These are phyloP conservation scores for Hydrozoanthus tunicans DNA, from an alignment of 64 coral and sea anemone species.

Conservation along the genomic window DNA sequence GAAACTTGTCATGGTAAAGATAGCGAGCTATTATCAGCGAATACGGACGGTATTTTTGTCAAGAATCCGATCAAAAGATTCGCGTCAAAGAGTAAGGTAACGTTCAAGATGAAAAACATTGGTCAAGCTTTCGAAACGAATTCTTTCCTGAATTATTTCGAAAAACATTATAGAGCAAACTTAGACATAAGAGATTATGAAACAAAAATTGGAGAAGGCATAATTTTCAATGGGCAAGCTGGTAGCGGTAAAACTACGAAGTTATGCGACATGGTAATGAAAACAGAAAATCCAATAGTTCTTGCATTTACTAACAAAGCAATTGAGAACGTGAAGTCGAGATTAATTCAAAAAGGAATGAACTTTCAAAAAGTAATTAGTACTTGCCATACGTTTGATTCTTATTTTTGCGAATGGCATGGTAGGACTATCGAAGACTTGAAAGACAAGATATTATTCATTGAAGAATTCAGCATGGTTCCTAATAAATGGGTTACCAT, in stretches of 20 bases:
- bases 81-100: too few species aligned
- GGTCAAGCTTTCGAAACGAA: too few species aligned
- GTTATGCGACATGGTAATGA: not conserved
- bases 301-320: not conserved
- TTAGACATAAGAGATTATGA: not conserved
- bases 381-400: not conserved
- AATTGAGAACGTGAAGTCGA: not conserved
- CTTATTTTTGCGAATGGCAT: too few species aligned
- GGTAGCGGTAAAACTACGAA: not conserved
- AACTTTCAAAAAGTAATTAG: not conserved
- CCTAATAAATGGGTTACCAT: not conserved
- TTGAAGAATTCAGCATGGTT: not conserved
- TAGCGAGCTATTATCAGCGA: too few species aligned
- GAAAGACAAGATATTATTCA: not conserved
- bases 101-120: too few species aligned
- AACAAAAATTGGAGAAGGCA: not conserved
- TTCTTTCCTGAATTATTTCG: not conserved
- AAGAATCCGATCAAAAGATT: too few species aligned
- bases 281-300: not conserved
- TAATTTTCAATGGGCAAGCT: not conserved
- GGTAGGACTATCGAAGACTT: not conserved
- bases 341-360: not conserved
- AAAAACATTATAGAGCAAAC: not conserved
- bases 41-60: too few species aligned
- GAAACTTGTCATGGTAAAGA: too few species aligned